These are phyloP conservation scores for Netelia virgata DNA, from an alignment of 2,888 invertebrate species.

Conservation along the genomic window DNA sequence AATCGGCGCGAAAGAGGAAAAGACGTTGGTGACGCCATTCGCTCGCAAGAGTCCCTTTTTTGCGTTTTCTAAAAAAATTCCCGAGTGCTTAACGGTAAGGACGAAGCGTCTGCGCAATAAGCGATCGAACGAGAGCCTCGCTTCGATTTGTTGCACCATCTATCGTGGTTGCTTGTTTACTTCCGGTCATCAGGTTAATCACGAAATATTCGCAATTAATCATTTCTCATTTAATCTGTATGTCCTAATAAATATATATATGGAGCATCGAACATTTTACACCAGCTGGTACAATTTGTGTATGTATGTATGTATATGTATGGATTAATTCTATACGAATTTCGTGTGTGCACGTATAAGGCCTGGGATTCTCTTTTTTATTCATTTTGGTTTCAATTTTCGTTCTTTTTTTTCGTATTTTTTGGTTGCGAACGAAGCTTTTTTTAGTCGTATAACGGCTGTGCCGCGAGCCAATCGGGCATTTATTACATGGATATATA, in stretches of 20 bases:
- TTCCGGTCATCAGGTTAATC: constrained; percentile 12
- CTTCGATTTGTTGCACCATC: constrained; percentile 1
- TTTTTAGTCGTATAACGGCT: constrained; percentile 20
- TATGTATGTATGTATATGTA: constrained; percentile 8
- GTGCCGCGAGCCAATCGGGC: constrained; percentile 15
- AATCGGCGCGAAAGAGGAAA: constrained; percentile 34
- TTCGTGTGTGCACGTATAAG: constrained; percentile 54
- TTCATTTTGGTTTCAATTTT: background rate
- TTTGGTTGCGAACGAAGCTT: constrained; percentile 31
- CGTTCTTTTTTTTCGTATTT: background rate
- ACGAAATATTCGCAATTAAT: constrained; percentile 43
- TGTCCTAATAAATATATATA: constrained; percentile 44
- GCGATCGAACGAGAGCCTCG: constrained; percentile 50
- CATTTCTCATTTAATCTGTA: constrained; percentile 33
- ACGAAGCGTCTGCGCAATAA: constrained; percentile 43
- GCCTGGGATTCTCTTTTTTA: constrained; percentile 40
- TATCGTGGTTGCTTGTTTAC: constrained; percentile 15
- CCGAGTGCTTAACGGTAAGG: constrained; percentile 46
- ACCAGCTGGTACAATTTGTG: constrained; percentile 37
- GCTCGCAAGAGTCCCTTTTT: background rate
- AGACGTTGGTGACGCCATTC: constrained; percentile 19
- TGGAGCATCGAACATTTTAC: constrained; percentile 58
- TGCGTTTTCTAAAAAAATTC: constrained; percentile 18
- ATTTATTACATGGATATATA: constrained; percentile 17
- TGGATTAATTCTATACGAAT: constrained; percentile 41